These are phyloP conservation scores for Bombus sibiricus DNA, from an alignment of 1,140 invertebrate species.

Conservation along the genomic window DNA sequence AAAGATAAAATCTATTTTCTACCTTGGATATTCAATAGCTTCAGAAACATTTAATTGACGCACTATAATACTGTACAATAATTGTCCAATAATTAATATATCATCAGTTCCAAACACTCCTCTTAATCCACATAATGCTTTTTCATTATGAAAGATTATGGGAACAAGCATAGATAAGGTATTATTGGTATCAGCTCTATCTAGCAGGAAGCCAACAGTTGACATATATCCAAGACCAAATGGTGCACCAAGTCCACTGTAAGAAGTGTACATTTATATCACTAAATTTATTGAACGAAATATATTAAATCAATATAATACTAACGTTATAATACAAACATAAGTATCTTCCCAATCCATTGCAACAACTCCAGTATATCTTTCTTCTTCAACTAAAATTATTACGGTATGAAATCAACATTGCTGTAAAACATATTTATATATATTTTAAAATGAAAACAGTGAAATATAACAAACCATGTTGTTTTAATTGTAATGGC, in stretches of 20 bases:
- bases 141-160: constrained; percentile 72
- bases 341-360: constrained; percentile 88
- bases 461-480: constrained; percentile 35
- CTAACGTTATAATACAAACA: constrained; percentile 88
- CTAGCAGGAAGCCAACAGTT: constrained; percentile 75
- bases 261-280: constrained; percentile 8
- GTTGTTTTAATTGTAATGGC: constrained; percentile 32
- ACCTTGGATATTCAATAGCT: constrained; percentile 78
- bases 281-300: constrained; percentile 10
- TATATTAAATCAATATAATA: constrained; percentile 57
- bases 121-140: constrained; percentile 68
- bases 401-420: constrained; percentile 61
- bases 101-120: constrained; percentile 77
- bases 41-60: constrained; percentile 74
- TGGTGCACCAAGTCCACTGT: constrained; percentile 74
- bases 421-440: constrained; percentile 57
- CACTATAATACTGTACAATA: constrained; percentile 76
- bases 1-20: constrained; percentile 33
- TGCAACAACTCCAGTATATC: constrained; percentile 85
- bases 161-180: constrained; percentile 72
- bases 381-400: constrained; percentile 78
- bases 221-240: constrained; percentile 70
- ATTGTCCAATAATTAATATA: constrained; percentile 72
- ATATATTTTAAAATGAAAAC: constrained; percentile 30
- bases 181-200: constrained; percentile 68